phyloP scores from a whole-genome alignment of 2,797 vertebrate genomes.

The Hylomyscus alleni region DNA sequence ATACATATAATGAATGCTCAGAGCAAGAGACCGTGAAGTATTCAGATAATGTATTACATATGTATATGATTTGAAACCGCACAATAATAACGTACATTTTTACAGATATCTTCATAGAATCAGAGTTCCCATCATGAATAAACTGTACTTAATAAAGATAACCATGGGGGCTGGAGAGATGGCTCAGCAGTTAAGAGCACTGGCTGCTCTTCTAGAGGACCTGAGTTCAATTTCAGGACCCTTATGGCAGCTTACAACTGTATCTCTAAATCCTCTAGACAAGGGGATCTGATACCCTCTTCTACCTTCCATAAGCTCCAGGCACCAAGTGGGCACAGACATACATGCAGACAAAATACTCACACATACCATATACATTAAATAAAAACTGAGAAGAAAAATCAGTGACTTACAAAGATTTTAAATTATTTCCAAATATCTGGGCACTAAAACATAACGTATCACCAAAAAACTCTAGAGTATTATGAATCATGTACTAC shows the following conservation, averaged over 20 bases:
- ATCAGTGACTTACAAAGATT: constrained; percentile 11
- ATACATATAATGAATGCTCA: constrained; percentile 45
- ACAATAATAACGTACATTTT: constrained; percentile 20
- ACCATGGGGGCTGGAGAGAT: neutral
- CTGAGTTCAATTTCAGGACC: neutral
- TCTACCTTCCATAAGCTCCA: neutral
- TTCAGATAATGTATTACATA: constrained; percentile 38
- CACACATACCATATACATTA: neutral
- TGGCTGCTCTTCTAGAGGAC: neutral
- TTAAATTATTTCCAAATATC: constrained; percentile 70
- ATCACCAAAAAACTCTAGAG: constrained; percentile 36
- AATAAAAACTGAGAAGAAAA: neutral
- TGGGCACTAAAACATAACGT: constrained; percentile 45
- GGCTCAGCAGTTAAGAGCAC: neutral
- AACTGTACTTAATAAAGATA: constrained; percentile 52
- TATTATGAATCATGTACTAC: constrained; percentile 46
- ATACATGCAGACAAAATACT: neutral
- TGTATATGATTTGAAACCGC: neutral
- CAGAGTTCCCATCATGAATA: constrained; percentile 58
- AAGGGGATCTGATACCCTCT: neutral
- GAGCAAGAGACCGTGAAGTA: constrained; percentile 52
- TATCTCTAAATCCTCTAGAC: neutral
- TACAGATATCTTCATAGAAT: constrained; percentile 45
- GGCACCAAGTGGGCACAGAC: neutral
- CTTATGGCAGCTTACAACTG: neutral